Evolutionary conservation across 1,140 invertebrate species (phyloP).

Genomic region (Drosophila yakuba): DNA sequence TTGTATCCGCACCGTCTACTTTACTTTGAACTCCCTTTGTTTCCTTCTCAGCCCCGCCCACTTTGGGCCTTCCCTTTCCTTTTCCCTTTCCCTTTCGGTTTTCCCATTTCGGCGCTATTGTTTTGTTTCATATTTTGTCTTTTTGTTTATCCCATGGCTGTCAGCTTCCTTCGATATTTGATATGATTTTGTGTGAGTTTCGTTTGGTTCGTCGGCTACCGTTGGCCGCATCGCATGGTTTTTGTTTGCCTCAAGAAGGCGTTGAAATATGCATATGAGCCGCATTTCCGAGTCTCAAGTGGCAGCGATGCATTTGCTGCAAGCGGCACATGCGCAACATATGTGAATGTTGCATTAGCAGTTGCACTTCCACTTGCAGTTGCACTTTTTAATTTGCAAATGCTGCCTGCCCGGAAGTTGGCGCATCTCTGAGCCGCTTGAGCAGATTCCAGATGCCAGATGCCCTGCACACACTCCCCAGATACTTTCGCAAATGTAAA

Average conservation of each 20-base stretch:
- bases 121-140: conserved; percentile 52
- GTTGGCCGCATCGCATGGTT: background rate
- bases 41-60: conserved; percentile 11
- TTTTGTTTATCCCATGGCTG: conserved; percentile 33
- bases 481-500: conserved; percentile 37
- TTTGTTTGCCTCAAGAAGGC: conserved; percentile 51
- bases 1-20: conserved; percentile 19
- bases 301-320: conserved; percentile 31
- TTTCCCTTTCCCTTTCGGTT: conserved; percentile 41
- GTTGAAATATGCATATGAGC: conserved; percentile 59
- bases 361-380: conserved; percentile 5
- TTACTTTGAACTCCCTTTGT: conserved; percentile 26
- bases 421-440: conserved; percentile 32
- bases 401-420: conserved; percentile 59
- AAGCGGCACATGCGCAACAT: conserved; percentile 61
- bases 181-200: conserved; percentile 58
- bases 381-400: conserved; percentile 12
- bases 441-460: conserved; percentile 27
- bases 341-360: conserved; percentile 35
- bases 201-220: conserved; percentile 23
- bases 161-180: conserved; percentile 59
- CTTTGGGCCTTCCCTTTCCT: conserved; percentile 26
- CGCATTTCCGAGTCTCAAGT: conserved; percentile 47
- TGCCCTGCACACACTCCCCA: background rate
- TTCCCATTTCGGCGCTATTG: conserved; percentile 35